Conservation (phyloP, 2,797 vertebrate genomes). For the Pogoniulus pusillus region DNA sequence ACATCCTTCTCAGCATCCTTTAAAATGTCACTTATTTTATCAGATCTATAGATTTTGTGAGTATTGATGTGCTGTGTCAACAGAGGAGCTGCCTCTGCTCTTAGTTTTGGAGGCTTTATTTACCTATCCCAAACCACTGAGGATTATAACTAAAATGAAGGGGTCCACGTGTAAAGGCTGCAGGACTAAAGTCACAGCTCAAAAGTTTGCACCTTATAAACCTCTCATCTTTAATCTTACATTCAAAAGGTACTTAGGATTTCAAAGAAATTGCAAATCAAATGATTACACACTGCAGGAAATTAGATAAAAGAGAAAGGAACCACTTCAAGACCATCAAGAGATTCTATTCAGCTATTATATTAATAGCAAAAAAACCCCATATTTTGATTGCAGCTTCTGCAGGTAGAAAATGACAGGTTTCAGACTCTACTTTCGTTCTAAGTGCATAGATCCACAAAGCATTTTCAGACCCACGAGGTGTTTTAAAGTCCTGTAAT, state of each 20-base stretch:
- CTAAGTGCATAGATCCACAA: constrained; percentile 15
- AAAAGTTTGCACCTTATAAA: constrained; percentile 17
- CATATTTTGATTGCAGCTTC: constrained; percentile 61
- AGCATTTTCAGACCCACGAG: background rate
- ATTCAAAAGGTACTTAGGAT: constrained; percentile 31
- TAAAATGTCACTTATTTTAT: constrained; percentile 18
- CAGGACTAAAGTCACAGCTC: background rate
- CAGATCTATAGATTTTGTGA: constrained; percentile 2
- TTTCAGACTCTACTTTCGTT: constrained; percentile 28
- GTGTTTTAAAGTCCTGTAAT: constrained; percentile 19
- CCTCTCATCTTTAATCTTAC: background rate
- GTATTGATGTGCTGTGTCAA: background rate
- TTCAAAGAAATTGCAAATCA: constrained; percentile 54
- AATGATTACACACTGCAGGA: constrained; percentile 47
- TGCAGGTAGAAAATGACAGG: constrained; percentile 48
- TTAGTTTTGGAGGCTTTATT: background rate
- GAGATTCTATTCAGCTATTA: constrained; percentile 60
- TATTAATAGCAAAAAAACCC: constrained; percentile 49
- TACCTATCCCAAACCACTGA: background rate
- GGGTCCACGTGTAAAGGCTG: background rate
- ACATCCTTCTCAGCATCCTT: background rate
- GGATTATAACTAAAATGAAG: background rate
- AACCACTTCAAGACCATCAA: constrained; percentile 62
- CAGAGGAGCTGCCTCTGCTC: background rate
- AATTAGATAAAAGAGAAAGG: constrained; percentile 63